Base-by-base conservation (phyloP, 1,140 invertebrate genomes). In the Coenobita brevimanus region DNA sequence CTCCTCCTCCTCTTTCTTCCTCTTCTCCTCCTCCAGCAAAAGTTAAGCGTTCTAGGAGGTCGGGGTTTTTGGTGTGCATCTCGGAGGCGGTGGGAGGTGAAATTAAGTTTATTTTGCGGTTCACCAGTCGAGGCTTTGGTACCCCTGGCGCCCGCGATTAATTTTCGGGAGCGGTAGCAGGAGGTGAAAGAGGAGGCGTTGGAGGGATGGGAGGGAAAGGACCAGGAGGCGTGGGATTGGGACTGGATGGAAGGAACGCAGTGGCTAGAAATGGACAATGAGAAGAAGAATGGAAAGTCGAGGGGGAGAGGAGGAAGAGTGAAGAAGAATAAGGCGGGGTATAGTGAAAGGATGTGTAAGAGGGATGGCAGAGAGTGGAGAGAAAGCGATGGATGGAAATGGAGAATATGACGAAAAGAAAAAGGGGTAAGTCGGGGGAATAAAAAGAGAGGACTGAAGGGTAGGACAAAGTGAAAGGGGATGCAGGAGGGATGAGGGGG, bases 31-130 rank as follows among this genome's bases (percentile, higher is more conserved):
- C n/a, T n/a, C n/a, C n/a, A n/a, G n/a, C n/a, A n/a, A n/a, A n/a
- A n/a, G n/a, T n/a, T 30, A 38, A 6, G 67, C 67, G 67, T 38
- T 30, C 24, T 33, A 33, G 41, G 67, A 71, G 27, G 67, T n/a
- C n/a, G n/a, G 67, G 36, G 3, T 71, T 33, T 30, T 24, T 30
- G 30, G 67, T 17, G 30, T 33, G 41, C 50, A 27, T 57, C 76
- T 36, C 41, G 27, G 50, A 30, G 43, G n/a, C 76, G 38, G 17
- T 57, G 41, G 46, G 30, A 27, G 76, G 46, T 50, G 30, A 79
- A 79, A 79, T 79, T 46, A 79, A 79, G 76, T 79, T 79, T 79
- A 79, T 79, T 79, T 79, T 79, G 76, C 50, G 76, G 76, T 79
- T 79, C 76, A 57, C 41, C 30, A 27, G 50, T 50, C 50, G 76